Evolutionary conservation across 2,797 vertebrate species (phyloP).

Genomic region (Emys orbicularis): DNA sequence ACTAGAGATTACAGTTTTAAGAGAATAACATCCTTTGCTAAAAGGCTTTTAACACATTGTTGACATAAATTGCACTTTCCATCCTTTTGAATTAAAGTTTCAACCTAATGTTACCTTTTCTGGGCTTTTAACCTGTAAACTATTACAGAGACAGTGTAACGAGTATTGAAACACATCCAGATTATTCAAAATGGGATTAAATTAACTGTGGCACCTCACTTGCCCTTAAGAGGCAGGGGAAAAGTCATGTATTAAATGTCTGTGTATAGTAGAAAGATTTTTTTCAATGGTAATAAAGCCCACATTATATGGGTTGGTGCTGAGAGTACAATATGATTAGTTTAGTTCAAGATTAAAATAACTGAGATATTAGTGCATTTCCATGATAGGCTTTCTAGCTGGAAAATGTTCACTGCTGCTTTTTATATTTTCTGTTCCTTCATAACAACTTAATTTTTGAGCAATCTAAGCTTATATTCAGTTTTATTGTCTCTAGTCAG

Average conservation of each 20-base stretch:
- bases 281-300: slow-evolving; percentile 25
- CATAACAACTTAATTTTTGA: neutral
- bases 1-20: slow-evolving; percentile 63
- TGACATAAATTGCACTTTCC: slow-evolving; percentile 48
- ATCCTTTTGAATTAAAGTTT: slow-evolving; percentile 45
- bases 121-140: slow-evolving; percentile 55
- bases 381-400: neutral
- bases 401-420: neutral
- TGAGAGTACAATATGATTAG: neutral
- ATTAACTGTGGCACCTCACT: slow-evolving; percentile 47
- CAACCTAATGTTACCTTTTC: slow-evolving; percentile 27
- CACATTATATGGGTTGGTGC: neutral
- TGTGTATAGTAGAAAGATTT: neutral
- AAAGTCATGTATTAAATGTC: neutral
- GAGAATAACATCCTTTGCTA: slow-evolving; percentile 55
- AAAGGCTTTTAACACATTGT: slow-evolving; percentile 61
- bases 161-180: slow-evolving; percentile 54
- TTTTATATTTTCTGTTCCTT: neutral
- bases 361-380: neutral
- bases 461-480: neutral
- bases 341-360: neutral
- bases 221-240: slow-evolving; percentile 34
- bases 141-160: slow-evolving; percentile 44
- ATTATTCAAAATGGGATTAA: slow-evolving; percentile 60
- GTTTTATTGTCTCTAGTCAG: slow-evolving; percentile 20